Evolutionary conservation across 30 jellyfish, hydroid and myxozoan species (phyloP), one percentile per base, ranked within the genome.

Genomic region (Aurelia coerulea): DNA sequence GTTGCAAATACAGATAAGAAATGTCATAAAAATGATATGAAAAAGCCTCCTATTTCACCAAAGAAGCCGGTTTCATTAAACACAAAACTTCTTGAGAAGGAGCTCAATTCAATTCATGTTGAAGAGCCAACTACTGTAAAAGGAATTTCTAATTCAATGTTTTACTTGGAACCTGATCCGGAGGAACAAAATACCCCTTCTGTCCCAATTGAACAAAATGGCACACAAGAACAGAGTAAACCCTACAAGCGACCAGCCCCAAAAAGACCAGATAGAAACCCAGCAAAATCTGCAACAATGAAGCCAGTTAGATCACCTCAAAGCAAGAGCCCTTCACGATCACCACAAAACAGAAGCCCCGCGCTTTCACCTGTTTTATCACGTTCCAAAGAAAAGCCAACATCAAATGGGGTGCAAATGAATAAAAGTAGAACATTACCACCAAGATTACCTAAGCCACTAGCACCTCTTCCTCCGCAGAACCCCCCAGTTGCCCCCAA

Each of bases 381-480:
- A 46, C 56, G 12, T 6, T 46, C 56, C 56, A 46, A 46, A 46
- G 56, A 46, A 46, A 46, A 7, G 56, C 56, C 56, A 46, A 46
- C 56, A 6, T 6, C 12, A 46, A 46, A 46, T 9, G 56, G 56
- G 56, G 12, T 46, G 56, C 56, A 46, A 46, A 46, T 9, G 10
- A 68, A 53, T 2, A 77, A 51, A 23, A 29, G 68, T 17, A 86
- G 53, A 68, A 41, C 85, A 13, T 76, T 53, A 23, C 78, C 86
- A 5, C 87, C 96, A 10, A 39, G 62, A 33, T 78, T 88, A 35
- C 89, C 89, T 7, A 88, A 88, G 35, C 96, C 96, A 14, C 84
- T 88, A n/a, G 96, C 96, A 3, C 96, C 96, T 4, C 83, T 32
- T 52, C 96, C 96, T 12, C 94, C 92, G 53, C 60, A 83, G 72